phyloP scores from a whole-genome alignment of 2,113 vertebrate genomes.

The Copsychus sechellarum region DNA sequence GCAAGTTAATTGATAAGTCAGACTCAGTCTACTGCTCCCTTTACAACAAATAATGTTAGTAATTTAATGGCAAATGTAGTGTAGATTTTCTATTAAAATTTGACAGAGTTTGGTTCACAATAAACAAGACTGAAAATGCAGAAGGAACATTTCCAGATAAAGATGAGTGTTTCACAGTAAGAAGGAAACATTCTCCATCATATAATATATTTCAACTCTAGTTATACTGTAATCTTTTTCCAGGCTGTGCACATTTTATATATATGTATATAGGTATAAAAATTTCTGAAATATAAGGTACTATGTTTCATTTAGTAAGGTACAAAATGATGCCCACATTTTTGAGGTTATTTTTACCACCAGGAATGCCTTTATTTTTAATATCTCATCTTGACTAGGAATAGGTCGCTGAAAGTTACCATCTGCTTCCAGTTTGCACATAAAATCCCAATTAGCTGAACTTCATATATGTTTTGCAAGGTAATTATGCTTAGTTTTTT shows the following conservation, averaged over 20 bases:
- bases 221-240: neutral
- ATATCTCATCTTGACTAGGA: slow-evolving; percentile 70
- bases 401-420: slow-evolving; percentile 77
- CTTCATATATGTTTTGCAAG: slow-evolving; percentile 75
- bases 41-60: neutral
- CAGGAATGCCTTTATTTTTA: slow-evolving; percentile 39
- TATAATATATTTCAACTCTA: neutral
- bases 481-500: slow-evolving; percentile 61
- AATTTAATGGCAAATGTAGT: neutral
- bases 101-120: neutral
- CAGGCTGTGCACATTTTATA: neutral
- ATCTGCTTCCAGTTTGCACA: slow-evolving; percentile 82
- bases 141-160: neutral
- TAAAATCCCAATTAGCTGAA: slow-evolving; percentile 81
- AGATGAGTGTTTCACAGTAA: neutral
- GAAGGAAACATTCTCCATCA: neutral
- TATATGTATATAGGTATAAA: neutral
- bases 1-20: neutral
- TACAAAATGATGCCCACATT: neutral
- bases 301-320: neutral
- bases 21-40: neutral
- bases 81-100: neutral
- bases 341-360: neutral
- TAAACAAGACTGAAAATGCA: neutral
- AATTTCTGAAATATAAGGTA: neutral